Evolutionary conservation across 2,113 vertebrate genomes (phyloP), one percentile per base, ranked within the genome.

Genomic region (Scartelaos histophorus): DNA sequence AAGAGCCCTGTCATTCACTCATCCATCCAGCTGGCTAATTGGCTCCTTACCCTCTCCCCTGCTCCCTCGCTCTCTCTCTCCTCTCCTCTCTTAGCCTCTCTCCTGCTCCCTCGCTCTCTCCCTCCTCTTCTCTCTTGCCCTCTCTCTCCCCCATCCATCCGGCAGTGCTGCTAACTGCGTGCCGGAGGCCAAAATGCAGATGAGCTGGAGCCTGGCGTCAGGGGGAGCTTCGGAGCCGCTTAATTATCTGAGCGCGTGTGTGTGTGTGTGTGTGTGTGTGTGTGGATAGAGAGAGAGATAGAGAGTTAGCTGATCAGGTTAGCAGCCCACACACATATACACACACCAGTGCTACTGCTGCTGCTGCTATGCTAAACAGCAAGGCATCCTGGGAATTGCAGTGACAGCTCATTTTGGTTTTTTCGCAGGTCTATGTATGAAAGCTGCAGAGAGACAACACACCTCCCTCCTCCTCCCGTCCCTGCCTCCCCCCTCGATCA

Each of bases 111-210:
- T 46, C 69, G 69, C 64, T 76, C 66, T 64, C 34, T 46, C 76
- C 69, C 57, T 75, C 66, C 57, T 66, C 68, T 76, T 58, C 78
- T 75, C 53, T 10, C 80, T 77, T 67, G 62, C 76, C 57, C 86
- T 85, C 87, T 76, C 80, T 82, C 96, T 94, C 96, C 95, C 95
- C 95, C 96, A 25, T 96, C 96, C 95, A 95, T 96, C 96, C 96
- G 96, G 96, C 96, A 95, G 96, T 91, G 96, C 97, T 98, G 96
- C 97, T 98, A 97, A 97, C 97, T 95, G 96, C 95, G 97, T 90
- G 97, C 97, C 97, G 97, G 97, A 98, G 97, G 97, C 97, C 95
- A 98, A 97, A 98, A 99, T 99, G 97, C 96, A 99, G 97, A 99
- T 98, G 94, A 95, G 87, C 93, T 87, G 86, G 56, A 90, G 90